Conservation (phyloP, 2,113 vertebrate species). For the Dasypus novemcinctus region DNA sequence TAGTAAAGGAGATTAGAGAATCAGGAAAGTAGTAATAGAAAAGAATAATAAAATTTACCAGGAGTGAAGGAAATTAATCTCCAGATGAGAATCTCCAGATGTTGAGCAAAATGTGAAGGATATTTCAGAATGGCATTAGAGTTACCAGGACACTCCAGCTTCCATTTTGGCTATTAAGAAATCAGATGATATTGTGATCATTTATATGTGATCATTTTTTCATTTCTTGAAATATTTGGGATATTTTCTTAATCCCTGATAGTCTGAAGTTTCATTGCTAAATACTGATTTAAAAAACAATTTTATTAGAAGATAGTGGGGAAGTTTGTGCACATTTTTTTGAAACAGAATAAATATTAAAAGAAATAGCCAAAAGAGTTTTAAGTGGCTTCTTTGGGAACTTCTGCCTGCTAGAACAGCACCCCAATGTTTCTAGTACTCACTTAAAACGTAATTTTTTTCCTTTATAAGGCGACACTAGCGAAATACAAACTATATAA, state of each 20-base stretch:
- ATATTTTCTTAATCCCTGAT: not conserved
- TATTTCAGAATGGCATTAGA: not conserved
- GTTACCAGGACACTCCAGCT: not conserved
- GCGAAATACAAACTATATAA: not conserved
- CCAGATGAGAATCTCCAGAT: not conserved
- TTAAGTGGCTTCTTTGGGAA: not conserved
- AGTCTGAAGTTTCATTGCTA: not conserved
- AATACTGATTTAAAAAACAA: not conserved
- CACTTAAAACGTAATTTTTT: not conserved
- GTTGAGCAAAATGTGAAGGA: not conserved
- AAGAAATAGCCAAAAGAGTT: not conserved
- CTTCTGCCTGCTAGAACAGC: not conserved
- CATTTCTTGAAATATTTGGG: not conserved
- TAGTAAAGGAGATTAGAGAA: not conserved
- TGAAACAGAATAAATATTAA: not conserved
- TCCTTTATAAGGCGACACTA: not conserved
- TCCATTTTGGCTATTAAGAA: not conserved
- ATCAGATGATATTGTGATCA: not conserved
- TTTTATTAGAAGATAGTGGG: not conserved
- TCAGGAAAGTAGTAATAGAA: not conserved
- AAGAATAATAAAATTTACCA: not conserved
- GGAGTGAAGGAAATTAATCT: not conserved
- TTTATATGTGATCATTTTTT: not conserved
- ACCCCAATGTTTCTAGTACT: not conserved
- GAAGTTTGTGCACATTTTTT: not conserved